These are phyloP conservation scores for Andricus curvator DNA, from an alignment of 2,888 invertebrate species.

Conservation along the genomic window DNA sequence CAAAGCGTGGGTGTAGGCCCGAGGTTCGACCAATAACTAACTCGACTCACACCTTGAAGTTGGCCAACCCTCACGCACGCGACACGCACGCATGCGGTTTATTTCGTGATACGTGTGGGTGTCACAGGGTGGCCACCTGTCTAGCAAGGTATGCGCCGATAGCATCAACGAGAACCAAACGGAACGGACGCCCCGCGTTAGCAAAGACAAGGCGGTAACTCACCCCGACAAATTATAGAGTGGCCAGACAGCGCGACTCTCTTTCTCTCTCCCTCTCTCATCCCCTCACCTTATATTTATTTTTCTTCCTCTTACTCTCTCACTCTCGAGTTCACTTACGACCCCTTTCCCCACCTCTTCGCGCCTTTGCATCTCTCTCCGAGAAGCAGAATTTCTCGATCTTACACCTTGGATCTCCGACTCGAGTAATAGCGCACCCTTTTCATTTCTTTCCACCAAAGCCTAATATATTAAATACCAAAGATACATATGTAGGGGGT, in stretches of 20 bases:
- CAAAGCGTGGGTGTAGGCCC: constrained; percentile 55
- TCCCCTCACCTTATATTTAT: constrained; percentile 39
- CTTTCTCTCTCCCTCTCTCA: constrained; percentile 52
- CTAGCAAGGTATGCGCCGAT: constrained; percentile 76
- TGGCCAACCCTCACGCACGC: constrained; percentile 57
- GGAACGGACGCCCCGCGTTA: constrained; percentile 74
- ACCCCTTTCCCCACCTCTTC: constrained; percentile 1
- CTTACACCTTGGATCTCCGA: constrained; percentile 47
- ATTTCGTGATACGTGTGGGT: constrained; percentile 66
- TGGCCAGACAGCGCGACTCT: constrained; percentile 71
- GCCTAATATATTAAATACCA: neutral
- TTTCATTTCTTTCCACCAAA: constrained; percentile 44
- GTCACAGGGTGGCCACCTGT: constrained; percentile 77
- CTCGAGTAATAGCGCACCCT: constrained; percentile 48
- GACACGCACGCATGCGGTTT: constrained; percentile 63
- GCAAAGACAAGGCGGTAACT: constrained; percentile 77
- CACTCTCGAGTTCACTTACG: constrained; percentile 1
- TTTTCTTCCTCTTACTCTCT: constrained; percentile 45
- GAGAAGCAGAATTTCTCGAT: constrained; percentile 46
- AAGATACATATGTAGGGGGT: constrained; percentile 1
- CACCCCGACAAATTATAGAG: constrained; percentile 77
- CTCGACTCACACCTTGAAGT: constrained; percentile 48
- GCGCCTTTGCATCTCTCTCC: constrained; percentile 24
- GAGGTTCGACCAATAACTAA: constrained; percentile 59
- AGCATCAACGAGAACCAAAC: constrained; percentile 70